Base-by-base conservation (phyloP, 1,140 invertebrate genomes). In the Zaprionus vittiger region DNA sequence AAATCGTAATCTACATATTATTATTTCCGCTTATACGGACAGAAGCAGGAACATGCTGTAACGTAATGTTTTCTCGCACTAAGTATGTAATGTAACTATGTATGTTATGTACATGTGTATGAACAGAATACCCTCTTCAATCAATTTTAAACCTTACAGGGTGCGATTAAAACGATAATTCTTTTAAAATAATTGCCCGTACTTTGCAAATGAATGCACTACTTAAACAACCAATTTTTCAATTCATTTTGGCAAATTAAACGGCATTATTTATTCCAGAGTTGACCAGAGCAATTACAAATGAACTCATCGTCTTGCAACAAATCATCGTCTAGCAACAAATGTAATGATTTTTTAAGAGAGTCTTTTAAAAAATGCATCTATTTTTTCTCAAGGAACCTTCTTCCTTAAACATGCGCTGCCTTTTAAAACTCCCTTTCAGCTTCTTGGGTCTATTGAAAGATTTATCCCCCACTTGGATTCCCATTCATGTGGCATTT, bases 141-240 rank as follows among this genome's bases (percentile, higher is more conserved):
- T 2, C 6, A 20, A 2, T 47, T 9, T 17, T 7, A 49, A 12
- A 22, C 3, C 1, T 2, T 52, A 47, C n/a, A 47, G 41, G n/a
- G 41, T 47, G n/a, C 3, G 7, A 9, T 24, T 14, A 52, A 52
- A 14, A 2, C 12, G 17, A 22, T 11, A 15, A 4, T 52, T 24
- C 12, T 6, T 52, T 52, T 24, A 4, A 24, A 24, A 52, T 20
- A 22, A 52, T 24, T 24, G 9, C 20, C 20, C 24, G 47, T 11
- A 52, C 0, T 52, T 52, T 52, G 47, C 47, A 52, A 52, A 52
- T 52, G 9, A 52, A 52, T 52, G 47, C 9, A 52, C 4, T 24
- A 47, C 20, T 52, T 52, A 52, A 52, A 5, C 47, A 52, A 52
- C 11, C 20, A 20, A 52, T 52, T 52, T 52, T 52, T 52, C 20